These are phyloP conservation scores for Limonius californicus DNA, from an alignment of 1,140 invertebrate species.

Conservation along the genomic window DNA sequence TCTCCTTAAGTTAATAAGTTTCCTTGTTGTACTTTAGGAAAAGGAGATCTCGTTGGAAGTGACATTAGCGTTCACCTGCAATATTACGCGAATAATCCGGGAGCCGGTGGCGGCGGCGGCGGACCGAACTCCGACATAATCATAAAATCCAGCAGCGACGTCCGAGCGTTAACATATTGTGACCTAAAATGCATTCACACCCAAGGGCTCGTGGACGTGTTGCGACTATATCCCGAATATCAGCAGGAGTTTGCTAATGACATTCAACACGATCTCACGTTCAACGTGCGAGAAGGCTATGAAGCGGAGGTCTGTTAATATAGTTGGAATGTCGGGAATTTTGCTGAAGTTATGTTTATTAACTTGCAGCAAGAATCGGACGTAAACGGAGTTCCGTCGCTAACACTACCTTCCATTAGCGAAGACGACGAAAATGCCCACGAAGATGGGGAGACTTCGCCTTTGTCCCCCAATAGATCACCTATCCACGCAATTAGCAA, in stretches of 20 bases:
- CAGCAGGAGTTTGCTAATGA: conserved; percentile 90
- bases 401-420: conserved; percentile 84
- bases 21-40: conserved; percentile 63
- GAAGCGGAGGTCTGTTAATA: conserved; percentile 67
- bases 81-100: conserved; percentile 52
- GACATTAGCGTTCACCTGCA: conserved; percentile 81
- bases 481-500: conserved; percentile 51
- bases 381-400: conserved; percentile 71
- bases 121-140: conserved; percentile 64
- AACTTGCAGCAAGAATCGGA: conserved; percentile 66
- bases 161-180: conserved; percentile 89
- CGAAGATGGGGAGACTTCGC: conserved; percentile 65
- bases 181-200: conserved; percentile 94
- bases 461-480: conserved; percentile 59
- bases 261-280: conserved; percentile 93
- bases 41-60: conserved; percentile 93
- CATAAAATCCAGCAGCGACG: conserved; percentile 90
- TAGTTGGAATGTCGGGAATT: not conserved
- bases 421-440: conserved; percentile 85
- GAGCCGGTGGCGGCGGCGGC: conserved; percentile 49
- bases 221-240: conserved; percentile 90
- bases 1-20: not conserved
- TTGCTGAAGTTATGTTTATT: not conserved
- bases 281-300: conserved; percentile 91
- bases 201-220: conserved; percentile 82